A percentile compares a stretch with the other conserved stretches of the same genome.
phyloP scores from a whole-genome alignment of 2,797 vertebrate species.

The Lateolabrax maculatus region DNA sequence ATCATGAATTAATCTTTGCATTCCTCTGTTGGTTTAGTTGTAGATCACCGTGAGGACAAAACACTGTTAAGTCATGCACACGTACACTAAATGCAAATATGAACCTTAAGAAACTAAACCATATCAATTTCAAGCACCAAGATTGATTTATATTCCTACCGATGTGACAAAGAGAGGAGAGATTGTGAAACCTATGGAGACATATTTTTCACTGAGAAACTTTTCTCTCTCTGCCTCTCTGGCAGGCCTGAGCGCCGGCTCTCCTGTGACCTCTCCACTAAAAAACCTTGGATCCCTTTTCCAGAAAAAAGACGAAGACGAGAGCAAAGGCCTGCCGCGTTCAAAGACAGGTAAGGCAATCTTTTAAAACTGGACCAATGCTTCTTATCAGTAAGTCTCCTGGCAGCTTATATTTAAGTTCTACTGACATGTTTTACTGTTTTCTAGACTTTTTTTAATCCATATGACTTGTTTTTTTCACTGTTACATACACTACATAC shows the following conservation, averaged over 20 bases:
- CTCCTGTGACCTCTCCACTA: slow-evolving; percentile 40
- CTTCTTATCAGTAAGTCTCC: background rate
- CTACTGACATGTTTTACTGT: background rate
- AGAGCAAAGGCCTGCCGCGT: background rate
- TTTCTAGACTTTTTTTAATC: background rate
- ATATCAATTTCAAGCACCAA: rapidly evolving
- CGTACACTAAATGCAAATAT: background rate
- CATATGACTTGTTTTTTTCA: background rate
- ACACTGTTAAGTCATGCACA: background rate
- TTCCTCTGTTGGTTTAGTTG: slow-evolving; percentile 15
- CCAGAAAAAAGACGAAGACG: slow-evolving; percentile 50
- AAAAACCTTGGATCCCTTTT: slow-evolving; percentile 28
- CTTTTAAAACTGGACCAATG: too few relatives aligned
- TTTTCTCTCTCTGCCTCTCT: background rate
- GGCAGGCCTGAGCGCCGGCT: slow-evolving; percentile 59
- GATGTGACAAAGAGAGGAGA: background rate
- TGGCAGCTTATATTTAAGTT: background rate
- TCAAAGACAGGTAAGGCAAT: slow-evolving; percentile 68
- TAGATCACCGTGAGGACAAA: slow-evolving; percentile 2
- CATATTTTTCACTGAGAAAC: background rate
- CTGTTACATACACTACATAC: background rate
- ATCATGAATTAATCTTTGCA: slow-evolving; percentile 28
- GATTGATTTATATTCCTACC: background rate
- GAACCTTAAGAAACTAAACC: background rate
- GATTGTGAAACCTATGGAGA: slow-evolving; percentile 14